Evolutionary conservation across 1,140 invertebrate genomes (phyloP), one percentile per base, ranked within the genome.

Genomic region (Epicauta chinensis): DNA sequence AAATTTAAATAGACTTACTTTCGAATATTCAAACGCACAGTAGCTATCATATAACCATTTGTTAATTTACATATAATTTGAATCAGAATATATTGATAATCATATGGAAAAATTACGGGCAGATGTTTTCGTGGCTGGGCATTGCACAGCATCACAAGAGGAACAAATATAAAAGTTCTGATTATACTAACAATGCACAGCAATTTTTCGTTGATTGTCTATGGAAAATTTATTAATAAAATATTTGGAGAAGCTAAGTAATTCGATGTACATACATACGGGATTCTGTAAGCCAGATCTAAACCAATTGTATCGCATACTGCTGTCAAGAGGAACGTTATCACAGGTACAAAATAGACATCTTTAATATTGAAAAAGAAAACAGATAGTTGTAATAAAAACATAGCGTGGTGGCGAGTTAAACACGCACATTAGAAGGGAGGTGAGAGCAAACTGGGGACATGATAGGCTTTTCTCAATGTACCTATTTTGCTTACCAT

Each of bases 341-440:
- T 32, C 15, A 36, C 44, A 14, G 44, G 44, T 7, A 46, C 44
- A 46, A 46, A 46, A n/a, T 36, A 46, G 23, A 47, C 29, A 31
- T 45, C 42, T 45, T 23, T 5, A 23, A 23, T 23, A 5, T 7
- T n/a, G 14, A 15, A 41, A 41, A 3, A 43, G 17, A 29, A 29
- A 7, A n/a, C n/a, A n/a, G n/a, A n/a, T n/a, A n/a, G n/a, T n/a
- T n/a, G n/a, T n/a, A n/a, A n/a, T n/a, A n/a, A n/a, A n/a, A n/a
- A n/a, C n/a, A n/a, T n/a, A n/a, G n/a, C n/a, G n/a, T n/a, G n/a
- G n/a, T n/a, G n/a, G n/a, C n/a, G n/a, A n/a, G n/a, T n/a, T n/a
- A n/a, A n/a, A n/a, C n/a, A n/a, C n/a, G n/a, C n/a, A n/a, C n/a
- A n/a, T n/a, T n/a, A n/a, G n/a, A n/a, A n/a, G n/a, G n/a, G n/a